phyloP scores from a whole-genome alignment of 2,113 vertebrate genomes.

The Athene cunicularia region DNA sequence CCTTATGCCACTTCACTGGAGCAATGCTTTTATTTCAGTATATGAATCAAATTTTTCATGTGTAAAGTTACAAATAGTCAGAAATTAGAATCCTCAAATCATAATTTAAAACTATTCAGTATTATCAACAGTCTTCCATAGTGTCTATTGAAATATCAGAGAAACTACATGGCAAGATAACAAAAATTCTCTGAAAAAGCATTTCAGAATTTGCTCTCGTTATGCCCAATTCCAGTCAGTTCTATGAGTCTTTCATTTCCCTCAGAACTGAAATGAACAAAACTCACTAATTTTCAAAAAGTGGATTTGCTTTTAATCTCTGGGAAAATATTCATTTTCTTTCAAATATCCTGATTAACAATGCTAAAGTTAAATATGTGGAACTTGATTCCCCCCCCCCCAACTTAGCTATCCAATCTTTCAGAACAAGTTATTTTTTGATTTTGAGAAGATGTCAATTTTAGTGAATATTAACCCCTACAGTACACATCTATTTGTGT shows the following conservation, averaged over 20 bases:
- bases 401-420: not conserved
- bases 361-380: not conserved
- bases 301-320: conserved; percentile 23
- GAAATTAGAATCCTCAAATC: conserved; percentile 8
- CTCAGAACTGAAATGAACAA: not conserved
- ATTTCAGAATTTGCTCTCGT: conserved; percentile 18
- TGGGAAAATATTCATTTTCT: not conserved
- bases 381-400: not conserved
- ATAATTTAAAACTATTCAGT: conserved; percentile 22
- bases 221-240: conserved; percentile 5
- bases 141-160: conserved; percentile 18
- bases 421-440: not conserved
- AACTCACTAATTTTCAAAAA: not conserved
- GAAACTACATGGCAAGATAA: conserved; percentile 14
- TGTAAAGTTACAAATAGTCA: not conserved
- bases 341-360: conserved; percentile 10
- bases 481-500: not conserved
- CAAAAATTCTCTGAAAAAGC: conserved; percentile 22
- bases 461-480: not conserved
- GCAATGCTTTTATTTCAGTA: conserved; percentile 12
- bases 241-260: conserved; percentile 24
- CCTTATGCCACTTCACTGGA: not conserved
- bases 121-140: conserved; percentile 33
- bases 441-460: not conserved
- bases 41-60: not conserved